phyloP scores from a whole-genome alignment of 2,888 invertebrate species.

The Leucophenga montana region DNA sequence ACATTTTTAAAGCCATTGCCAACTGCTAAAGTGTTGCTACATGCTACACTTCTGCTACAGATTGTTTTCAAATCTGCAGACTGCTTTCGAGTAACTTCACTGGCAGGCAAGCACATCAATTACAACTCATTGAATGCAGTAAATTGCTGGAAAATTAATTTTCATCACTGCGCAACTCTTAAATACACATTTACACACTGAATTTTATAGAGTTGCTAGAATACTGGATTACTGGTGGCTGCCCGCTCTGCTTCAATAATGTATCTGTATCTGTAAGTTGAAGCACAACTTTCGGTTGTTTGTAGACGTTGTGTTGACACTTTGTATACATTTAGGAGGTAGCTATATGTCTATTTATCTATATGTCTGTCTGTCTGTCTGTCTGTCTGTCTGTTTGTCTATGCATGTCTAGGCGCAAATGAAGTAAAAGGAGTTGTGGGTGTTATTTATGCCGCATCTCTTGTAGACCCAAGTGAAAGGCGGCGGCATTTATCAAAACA shows the following conservation, averaged over 20 bases:
- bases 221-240: background rate
- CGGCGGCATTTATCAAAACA: no score
- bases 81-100: background rate
- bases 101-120: conserved; percentile 21
- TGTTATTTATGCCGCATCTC: no score
- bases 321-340: background rate
- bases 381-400: conserved; percentile 5
- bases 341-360: background rate
- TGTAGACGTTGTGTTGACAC: background rate
- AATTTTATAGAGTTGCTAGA: background rate
- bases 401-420: background rate
- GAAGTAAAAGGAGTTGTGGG: background rate
- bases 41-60: background rate
- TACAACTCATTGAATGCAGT: conserved; percentile 33
- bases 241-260: no score
- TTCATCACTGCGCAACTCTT: conserved; percentile 7
- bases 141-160: conserved; percentile 42
- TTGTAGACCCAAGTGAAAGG: no score
- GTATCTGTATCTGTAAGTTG: background rate
- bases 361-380: background rate
- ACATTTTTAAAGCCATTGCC: background rate
- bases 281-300: background rate
- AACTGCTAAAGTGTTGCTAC: background rate
- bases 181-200: background rate
- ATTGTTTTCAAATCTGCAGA: background rate